A percentile compares a stretch with the other conserved stretches of the same genome.
These are phyloP conservation scores for Centropristis striata DNA, from an alignment of 2,113 vertebrate genomes.

Conservation along the genomic window DNA sequence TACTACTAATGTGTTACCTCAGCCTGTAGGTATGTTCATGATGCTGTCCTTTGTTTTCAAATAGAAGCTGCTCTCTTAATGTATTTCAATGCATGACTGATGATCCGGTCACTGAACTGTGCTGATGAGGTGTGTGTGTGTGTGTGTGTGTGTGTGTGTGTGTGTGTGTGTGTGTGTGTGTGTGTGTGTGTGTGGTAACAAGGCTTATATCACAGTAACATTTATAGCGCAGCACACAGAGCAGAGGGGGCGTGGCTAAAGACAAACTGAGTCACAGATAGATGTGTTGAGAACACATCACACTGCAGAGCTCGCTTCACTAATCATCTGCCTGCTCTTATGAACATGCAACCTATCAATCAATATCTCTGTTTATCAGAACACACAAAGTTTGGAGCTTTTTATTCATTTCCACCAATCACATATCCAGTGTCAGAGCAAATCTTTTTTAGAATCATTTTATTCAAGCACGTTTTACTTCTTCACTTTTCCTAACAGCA, in stretches of 20 bases:
- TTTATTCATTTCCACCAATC: background rate
- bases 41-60: slow-evolving; percentile 40
- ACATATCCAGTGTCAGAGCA: background rate
- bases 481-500: background rate
- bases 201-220: slow-evolving; percentile 62
- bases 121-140: slow-evolving; percentile 31
- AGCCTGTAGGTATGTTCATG: slow-evolving; percentile 35
- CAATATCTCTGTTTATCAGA: no score
- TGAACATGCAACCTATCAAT: background rate
- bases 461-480: background rate
- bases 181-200: slow-evolving; percentile 44
- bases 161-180: slow-evolving; percentile 42
- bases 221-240: slow-evolving; percentile 71
- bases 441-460: background rate
- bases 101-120: slow-evolving; percentile 61
- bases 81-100: slow-evolving; percentile 71
- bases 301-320: background rate
- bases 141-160: slow-evolving; percentile 42
- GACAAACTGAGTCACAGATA: slow-evolving; percentile 51
- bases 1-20: slow-evolving; percentile 21
- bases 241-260: slow-evolving; percentile 53
- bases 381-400: background rate
- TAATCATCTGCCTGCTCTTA: slow-evolving; percentile 2
- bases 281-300: slow-evolving; percentile 30
- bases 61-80: slow-evolving; percentile 46